phyloP scores from a whole-genome alignment of 2,113 vertebrate species.

The Nannospalax galili region DNA sequence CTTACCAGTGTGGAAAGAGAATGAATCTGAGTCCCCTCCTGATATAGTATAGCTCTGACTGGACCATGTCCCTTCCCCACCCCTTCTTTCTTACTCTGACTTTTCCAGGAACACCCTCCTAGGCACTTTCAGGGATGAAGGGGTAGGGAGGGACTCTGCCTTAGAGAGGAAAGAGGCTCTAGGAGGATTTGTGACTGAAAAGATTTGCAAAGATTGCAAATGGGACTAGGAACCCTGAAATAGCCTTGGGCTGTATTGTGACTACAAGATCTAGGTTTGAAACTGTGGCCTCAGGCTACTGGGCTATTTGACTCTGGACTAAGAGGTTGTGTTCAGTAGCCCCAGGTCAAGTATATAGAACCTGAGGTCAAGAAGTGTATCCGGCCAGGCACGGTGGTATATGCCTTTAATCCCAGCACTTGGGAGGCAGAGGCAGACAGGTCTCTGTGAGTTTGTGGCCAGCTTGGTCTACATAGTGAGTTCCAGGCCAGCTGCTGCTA shows the following conservation, averaged over 20 bases:
- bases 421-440: too few species aligned
- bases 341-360: neutral
- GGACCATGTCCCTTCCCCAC: too few species aligned
- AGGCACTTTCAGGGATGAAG: neutral
- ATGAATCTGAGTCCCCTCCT: neutral
- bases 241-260: rapidly evolving
- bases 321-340: neutral
- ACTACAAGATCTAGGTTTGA: neutral
- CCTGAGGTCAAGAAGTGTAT: neutral
- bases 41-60: neutral
- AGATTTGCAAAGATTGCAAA: neutral
- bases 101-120: neutral
- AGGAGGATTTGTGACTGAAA: neutral
- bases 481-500: too few species aligned
- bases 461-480: too few species aligned
- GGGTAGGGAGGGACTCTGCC: neutral
- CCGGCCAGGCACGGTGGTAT: too few species aligned
- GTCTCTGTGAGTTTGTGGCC: too few species aligned
- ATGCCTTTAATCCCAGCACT: too few species aligned
- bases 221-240: neutral
- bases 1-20: neutral
- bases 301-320: neutral
- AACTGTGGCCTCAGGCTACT: neutral
- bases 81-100: neutral
- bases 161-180: neutral